Conservation (phyloP, 2,113 vertebrate genomes). For the Platycercus adscitus region DNA sequence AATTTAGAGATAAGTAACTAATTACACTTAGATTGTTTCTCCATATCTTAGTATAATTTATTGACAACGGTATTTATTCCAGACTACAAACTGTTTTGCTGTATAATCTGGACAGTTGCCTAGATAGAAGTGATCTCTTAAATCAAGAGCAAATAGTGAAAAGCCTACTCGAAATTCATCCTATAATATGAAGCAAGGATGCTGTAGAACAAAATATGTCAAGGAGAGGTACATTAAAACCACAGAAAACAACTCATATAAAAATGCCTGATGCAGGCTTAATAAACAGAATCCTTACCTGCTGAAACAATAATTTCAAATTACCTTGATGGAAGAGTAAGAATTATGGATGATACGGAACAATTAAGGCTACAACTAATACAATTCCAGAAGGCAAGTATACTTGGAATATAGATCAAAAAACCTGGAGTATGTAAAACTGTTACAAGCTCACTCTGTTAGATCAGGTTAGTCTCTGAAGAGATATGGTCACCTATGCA, state of each 20-base stretch:
- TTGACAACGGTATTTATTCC: not conserved
- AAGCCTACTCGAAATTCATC: not conserved
- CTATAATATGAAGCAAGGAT: not conserved
- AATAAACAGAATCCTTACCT: not conserved
- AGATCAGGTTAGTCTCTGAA: not conserved
- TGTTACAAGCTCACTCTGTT: not conserved
- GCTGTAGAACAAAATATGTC: not conserved
- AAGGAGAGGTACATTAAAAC: not conserved
- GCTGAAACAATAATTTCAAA: not conserved
- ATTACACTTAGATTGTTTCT: not conserved
- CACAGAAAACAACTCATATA: not conserved
- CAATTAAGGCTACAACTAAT: not conserved
- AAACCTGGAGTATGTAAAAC: not conserved
- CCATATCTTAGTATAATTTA: not conserved
- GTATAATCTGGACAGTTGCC: not conserved
- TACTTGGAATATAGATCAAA: not conserved
- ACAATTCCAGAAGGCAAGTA: not conserved
- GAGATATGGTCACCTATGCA: not conserved
- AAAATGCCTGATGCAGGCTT: fast-evolving
- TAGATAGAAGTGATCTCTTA: not conserved
- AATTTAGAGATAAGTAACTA: not conserved
- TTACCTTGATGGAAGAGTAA: not conserved
- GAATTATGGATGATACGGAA: not conserved
- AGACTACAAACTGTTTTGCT: not conserved
- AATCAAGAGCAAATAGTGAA: not conserved